Conservation (phyloP, 2,113 vertebrate species). For the Circaetus cinerascens region DNA sequence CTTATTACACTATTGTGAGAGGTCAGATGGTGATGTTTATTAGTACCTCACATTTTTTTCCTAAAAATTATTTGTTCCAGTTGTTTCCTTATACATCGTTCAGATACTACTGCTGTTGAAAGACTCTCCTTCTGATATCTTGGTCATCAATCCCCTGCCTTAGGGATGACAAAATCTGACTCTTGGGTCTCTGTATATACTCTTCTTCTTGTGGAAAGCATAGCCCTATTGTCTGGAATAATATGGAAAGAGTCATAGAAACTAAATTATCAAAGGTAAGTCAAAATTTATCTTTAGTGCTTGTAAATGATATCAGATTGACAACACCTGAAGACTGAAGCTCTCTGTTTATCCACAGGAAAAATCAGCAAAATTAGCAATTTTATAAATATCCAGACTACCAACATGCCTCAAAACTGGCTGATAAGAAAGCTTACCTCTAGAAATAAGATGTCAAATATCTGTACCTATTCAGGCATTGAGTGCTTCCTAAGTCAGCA, state of each 20-base stretch:
- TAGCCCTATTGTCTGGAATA: constrained; percentile 80
- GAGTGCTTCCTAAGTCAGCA: neutral
- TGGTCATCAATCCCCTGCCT: constrained; percentile 66
- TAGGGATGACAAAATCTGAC: constrained; percentile 71
- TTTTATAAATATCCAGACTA: neutral
- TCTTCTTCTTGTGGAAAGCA: constrained; percentile 69
- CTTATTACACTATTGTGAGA: constrained; percentile 66
- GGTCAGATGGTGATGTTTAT: constrained; percentile 69
- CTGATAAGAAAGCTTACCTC: neutral
- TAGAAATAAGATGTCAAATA: neutral
- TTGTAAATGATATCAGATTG: constrained; percentile 32
- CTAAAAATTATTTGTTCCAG: constrained; percentile 73
- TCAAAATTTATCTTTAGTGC: constrained; percentile 63
- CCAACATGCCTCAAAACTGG: neutral
- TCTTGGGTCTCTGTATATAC: constrained; percentile 65
- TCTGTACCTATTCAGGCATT: neutral
- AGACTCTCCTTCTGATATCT: constrained; percentile 68
- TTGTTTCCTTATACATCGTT: constrained; percentile 70
- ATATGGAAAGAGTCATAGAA: constrained; percentile 81
- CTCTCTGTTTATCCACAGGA: neutral
- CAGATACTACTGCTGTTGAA: constrained; percentile 71
- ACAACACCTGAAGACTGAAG: constrained; percentile 29
- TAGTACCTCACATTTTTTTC: constrained; percentile 70
- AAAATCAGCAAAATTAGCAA: neutral
- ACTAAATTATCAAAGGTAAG: constrained; percentile 72